phyloP scores from a whole-genome alignment of 2,113 vertebrate genomes.

The Archilochus colubris region DNA sequence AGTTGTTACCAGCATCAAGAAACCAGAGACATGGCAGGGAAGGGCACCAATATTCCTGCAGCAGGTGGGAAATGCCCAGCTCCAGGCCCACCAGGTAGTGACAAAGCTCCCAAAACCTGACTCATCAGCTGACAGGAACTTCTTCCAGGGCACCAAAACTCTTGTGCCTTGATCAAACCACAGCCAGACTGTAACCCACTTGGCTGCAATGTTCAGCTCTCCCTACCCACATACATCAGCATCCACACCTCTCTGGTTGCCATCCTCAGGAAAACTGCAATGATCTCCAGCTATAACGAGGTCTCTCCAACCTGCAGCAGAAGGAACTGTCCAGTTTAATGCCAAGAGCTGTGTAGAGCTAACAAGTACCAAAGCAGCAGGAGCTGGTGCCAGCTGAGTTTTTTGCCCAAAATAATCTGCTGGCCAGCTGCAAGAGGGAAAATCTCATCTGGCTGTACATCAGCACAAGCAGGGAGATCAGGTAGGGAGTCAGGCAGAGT shows the following conservation, averaged over 20 bases:
- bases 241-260: not conserved
- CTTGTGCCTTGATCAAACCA: not conserved
- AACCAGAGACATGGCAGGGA: not conserved
- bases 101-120: not conserved
- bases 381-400: constrained; percentile 41
- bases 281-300: not conserved
- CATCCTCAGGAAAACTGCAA: not conserved
- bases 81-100: not conserved
- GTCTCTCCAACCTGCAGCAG: not conserved
- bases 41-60: not conserved
- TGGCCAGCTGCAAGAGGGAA: constrained; percentile 2
- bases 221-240: not conserved
- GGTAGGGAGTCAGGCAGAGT: constrained; percentile 18
- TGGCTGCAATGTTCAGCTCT: not conserved
- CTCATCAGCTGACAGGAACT: not conserved
- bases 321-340: not conserved
- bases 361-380: constrained; percentile 18
- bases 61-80: not conserved
- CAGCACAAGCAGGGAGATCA: not conserved
- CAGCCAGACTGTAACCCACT: not conserved
- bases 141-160: not conserved
- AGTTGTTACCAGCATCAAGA: not conserved
- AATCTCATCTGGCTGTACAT: constrained; percentile 17
- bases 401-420: constrained; percentile 29
- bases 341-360: not conserved